Evolutionary conservation across 2,888 invertebrate species (phyloP), one percentile per base, ranked within the genome.

Genomic region (Harpalus rufipes): DNA sequence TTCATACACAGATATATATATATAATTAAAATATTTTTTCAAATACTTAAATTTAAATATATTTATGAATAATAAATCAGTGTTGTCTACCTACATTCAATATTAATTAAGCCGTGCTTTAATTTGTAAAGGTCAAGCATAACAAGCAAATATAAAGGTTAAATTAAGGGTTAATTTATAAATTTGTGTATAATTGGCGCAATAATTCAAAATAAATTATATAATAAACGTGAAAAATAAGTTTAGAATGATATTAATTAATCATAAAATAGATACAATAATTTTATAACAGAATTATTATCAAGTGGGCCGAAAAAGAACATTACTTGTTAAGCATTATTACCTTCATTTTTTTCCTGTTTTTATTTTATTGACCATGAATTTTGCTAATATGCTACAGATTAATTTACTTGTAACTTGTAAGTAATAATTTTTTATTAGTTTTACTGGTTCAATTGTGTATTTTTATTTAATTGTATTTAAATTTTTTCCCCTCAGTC

Each of bases 141-240:
- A 74, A 74, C 44, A 74, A 14, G 14, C 8, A 72, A 72, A 72
- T 72, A 74, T 72, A 72, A 44, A 72, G 72, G 72, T 74, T 74
- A 74, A 74, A 74, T 74, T 18, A 18, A 41, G 72, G 72, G 72
- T 74, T 74, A 74, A 74, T 74, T 41, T 44, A 68, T 68, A 41
- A 74, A 74, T 74, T 44, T 32, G 32, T 1, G 32, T 32, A 6
- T 32, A 32, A 32, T 32, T 32, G 32, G 32, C 32, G 32, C 32
- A 4, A 32, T 4, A 32, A 32, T 32, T 32, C 32, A 32, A 32
- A 32, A 32, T 32, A 32, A 32, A 5, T 32, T 32, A 32, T 6
- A 1, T 32, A 32, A 32, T 32, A 32, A 32, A 32, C 5, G 32
- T 32, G 32, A 6, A 32, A 32, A 1, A 21, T 21, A 21, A 44